Percentiles rank a stretch among this genome's conserved stretches.
These are phyloP conservation scores for Myocastor coypus DNA, from an alignment of 2,113 vertebrate species.

Conservation along the genomic window DNA sequence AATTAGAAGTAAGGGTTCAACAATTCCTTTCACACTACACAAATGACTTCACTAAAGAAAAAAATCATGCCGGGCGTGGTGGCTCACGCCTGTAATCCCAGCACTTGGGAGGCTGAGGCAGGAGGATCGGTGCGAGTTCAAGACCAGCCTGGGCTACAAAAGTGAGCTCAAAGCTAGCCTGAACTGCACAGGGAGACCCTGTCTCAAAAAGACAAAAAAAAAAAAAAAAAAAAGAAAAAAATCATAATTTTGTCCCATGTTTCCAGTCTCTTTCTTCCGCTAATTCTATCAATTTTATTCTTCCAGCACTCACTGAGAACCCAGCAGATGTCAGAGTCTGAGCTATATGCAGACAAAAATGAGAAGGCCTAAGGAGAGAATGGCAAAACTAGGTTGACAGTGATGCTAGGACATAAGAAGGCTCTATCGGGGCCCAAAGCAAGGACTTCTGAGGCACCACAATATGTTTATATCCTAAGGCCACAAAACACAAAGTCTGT, in stretches of 20 bases:
- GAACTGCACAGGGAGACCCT: too few species aligned
- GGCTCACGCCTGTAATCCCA: too few species aligned
- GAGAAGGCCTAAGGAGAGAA: not conserved
- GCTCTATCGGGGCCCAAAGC: not conserved
- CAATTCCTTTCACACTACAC: not conserved
- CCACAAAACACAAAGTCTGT: not conserved
- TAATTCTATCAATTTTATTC: conserved; percentile 3
- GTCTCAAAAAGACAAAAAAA: too few species aligned
- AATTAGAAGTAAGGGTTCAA: not conserved
- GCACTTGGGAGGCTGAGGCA: too few species aligned
- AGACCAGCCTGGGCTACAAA: too few species aligned
- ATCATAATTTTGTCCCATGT: not conserved
- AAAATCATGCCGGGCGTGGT: too few species aligned
- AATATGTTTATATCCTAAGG: not conserved
- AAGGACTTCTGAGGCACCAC: not conserved
- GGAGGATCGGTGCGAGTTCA: too few species aligned
- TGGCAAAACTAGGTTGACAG: not conserved
- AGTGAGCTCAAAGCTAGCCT: too few species aligned
- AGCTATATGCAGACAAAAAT: not conserved
- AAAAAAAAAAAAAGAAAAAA: too few species aligned
- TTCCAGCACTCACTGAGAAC: not conserved
- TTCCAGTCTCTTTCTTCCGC: conserved; percentile 29
- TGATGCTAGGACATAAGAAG: not conserved
- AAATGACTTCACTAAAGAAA: not conserved
- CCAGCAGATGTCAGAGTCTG: not conserved